Percentiles rank a stretch among this genome's conserved stretches.
These are phyloP conservation scores for Ailuropoda melanoleuca DNA, from an alignment of 2,113 vertebrate species.

Conservation along the genomic window DNA sequence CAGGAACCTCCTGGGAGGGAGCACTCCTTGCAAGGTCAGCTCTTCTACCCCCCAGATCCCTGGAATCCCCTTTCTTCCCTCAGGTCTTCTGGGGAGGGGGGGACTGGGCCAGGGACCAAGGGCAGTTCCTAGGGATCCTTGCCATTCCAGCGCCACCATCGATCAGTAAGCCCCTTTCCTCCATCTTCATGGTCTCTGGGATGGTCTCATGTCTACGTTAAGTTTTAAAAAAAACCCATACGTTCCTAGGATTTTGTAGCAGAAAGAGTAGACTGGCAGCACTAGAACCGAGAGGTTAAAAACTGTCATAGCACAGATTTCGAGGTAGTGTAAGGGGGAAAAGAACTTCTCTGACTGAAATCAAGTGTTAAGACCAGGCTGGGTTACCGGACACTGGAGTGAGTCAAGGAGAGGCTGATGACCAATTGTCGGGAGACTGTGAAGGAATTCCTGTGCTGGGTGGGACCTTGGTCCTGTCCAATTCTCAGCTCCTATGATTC, in stretches of 20 bases:
- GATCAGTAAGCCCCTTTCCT: background rate
- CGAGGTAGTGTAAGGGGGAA: background rate
- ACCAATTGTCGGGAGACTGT: slow-evolving; percentile 62
- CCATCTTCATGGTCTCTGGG: background rate
- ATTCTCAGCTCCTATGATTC: slow-evolving; percentile 72
- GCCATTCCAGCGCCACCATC: background rate
- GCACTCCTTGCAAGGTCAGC: background rate
- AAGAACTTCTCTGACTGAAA: slow-evolving; percentile 3
- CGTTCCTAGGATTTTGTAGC: background rate
- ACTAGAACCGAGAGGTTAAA: background rate
- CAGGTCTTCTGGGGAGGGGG: background rate
- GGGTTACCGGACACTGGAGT: slow-evolving; percentile 48
- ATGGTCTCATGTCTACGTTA: background rate
- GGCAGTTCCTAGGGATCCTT: background rate
- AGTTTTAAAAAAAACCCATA: background rate
- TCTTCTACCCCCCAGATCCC: background rate
- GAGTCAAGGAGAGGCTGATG: slow-evolving; percentile 51
- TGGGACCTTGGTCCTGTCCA: slow-evolving; percentile 72
- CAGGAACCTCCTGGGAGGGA: background rate
- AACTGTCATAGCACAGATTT: background rate
- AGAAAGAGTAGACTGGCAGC: background rate
- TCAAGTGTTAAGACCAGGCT: background rate
- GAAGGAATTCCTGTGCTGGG: slow-evolving; percentile 76
- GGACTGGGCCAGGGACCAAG: background rate
- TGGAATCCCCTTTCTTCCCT: background rate